Evolutionary conservation across 1,140 invertebrate species (phyloP).

Genomic region (Drosophila nasuta): DNA sequence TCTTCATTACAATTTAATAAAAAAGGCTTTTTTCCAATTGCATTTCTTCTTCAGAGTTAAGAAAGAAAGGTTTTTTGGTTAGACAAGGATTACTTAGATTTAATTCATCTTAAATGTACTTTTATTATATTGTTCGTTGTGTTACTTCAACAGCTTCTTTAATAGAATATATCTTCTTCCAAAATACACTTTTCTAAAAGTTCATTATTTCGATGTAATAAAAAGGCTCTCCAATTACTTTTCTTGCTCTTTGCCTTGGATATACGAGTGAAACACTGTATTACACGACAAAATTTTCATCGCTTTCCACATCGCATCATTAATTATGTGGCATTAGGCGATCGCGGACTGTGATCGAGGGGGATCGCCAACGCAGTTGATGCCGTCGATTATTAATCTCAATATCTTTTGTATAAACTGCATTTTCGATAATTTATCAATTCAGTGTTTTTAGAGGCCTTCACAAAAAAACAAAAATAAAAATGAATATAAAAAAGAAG

Average conservation of each 20-base stretch:
- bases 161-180: too few species aligned
- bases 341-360: conserved; percentile 6
- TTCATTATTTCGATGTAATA: not conserved
- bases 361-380: conserved; percentile 68
- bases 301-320: conserved; percentile 56
- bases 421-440: conserved; percentile 79
- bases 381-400: conserved; percentile 68
- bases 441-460: conserved; percentile 33
- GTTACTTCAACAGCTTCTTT: too few species aligned
- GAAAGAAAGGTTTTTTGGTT: too few species aligned
- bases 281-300: conserved; percentile 61
- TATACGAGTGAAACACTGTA: conserved; percentile 34
- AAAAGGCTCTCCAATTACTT: not conserved
- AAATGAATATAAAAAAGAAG: conserved; percentile 19
- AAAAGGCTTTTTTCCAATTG: too few species aligned
- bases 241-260: not conserved
- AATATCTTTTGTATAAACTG: conserved; percentile 79
- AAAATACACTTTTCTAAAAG: too few species aligned
- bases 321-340: conserved; percentile 73
- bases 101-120: not conserved
- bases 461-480: conserved; percentile 10
- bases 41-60: too few species aligned
- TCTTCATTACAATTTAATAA: too few species aligned
- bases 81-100: not conserved
- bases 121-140: too few species aligned